phyloP scores from a whole-genome alignment of 2,797 vertebrate genomes.

The Silurus aristotelis region DNA sequence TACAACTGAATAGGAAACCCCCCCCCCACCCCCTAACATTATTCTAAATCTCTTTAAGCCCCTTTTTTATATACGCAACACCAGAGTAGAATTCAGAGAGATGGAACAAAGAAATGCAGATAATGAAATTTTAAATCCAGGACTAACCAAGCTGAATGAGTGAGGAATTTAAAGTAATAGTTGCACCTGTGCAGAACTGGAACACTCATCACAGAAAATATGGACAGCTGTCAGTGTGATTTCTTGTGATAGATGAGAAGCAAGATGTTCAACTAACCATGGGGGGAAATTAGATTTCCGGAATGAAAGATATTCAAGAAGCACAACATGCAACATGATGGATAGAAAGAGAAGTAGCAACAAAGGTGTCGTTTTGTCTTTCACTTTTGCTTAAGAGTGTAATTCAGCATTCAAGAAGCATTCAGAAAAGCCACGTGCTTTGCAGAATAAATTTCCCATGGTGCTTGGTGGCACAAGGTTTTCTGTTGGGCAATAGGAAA shows the following conservation, averaged over 20 bases:
- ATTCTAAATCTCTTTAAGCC: constrained; percentile 62
- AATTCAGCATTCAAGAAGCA: constrained; percentile 14
- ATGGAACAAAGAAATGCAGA: constrained; percentile 30
- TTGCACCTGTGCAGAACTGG: constrained; percentile 38
- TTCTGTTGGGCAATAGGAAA: constrained; percentile 39
- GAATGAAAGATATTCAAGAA: constrained; percentile 40
- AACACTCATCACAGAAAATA: constrained; percentile 45
- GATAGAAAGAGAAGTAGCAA: background rate
- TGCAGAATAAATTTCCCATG: constrained; percentile 7
- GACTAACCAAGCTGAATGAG: constrained; percentile 41
- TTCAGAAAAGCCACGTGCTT: constrained; percentile 21
- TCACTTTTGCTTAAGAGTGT: background rate
- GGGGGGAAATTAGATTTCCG: constrained; percentile 41
- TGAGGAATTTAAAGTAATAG: constrained; percentile 37
- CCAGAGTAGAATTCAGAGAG: constrained; percentile 17
- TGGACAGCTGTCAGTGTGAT: constrained; percentile 32
- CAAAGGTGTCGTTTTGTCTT: constrained; percentile 4
- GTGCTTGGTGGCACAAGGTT: constrained; percentile 3
- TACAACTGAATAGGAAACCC: constrained; percentile 32
- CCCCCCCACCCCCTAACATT: constrained; percentile 53
- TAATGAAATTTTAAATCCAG: constrained; percentile 33
- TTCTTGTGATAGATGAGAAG: constrained; percentile 38
- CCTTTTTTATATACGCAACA: constrained; percentile 30
- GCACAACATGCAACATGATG: constrained; percentile 5
- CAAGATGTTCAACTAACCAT: constrained; percentile 40